Conservation (phyloP, 2,888 invertebrate genomes). For the Tinea semifulvella region DNA sequence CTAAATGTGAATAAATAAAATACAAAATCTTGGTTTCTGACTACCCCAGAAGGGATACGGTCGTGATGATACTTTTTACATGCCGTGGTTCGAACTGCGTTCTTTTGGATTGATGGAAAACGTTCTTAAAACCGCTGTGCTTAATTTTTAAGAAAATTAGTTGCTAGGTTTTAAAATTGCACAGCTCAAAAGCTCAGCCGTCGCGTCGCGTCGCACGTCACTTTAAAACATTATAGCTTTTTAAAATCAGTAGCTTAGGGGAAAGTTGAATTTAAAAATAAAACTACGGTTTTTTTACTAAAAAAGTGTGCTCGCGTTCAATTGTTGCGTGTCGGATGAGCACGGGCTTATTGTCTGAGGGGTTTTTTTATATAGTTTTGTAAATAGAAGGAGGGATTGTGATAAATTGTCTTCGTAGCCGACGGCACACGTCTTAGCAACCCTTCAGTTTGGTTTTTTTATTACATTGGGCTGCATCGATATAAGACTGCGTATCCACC, state of each 20-base stretch:
- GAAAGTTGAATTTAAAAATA: slow-evolving; percentile 59
- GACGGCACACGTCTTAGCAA: slow-evolving; percentile 34
- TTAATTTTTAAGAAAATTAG: too few relatives aligned
- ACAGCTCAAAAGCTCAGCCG: too few relatives aligned
- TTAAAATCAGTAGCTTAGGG: slow-evolving; percentile 53
- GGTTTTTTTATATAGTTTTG: slow-evolving; percentile 60
- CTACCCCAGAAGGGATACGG: too few relatives aligned
- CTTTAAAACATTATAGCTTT: slow-evolving; percentile 59
- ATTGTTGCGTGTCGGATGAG: slow-evolving; percentile 67
- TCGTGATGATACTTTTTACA: too few relatives aligned
- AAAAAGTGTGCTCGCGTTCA: slow-evolving; percentile 60
- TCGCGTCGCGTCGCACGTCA: slow-evolving; percentile 54
- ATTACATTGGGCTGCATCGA: too few relatives aligned
- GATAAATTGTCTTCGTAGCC: slow-evolving; percentile 24
- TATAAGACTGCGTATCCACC: too few relatives aligned
- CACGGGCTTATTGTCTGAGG: slow-evolving; percentile 61
- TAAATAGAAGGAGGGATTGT: slow-evolving; percentile 19
- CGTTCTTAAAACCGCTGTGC: too few relatives aligned
- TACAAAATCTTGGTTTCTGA: too few relatives aligned
- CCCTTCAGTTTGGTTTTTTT: slow-evolving; percentile 24
- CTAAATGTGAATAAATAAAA: too few relatives aligned
- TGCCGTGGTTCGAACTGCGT: too few relatives aligned
- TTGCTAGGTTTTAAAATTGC: too few relatives aligned
- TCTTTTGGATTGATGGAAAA: too few relatives aligned
- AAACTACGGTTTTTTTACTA: slow-evolving; percentile 56